These are phyloP conservation scores for Ischnus inquisitorius DNA, from an alignment of 2,888 invertebrate species.

Conservation along the genomic window DNA sequence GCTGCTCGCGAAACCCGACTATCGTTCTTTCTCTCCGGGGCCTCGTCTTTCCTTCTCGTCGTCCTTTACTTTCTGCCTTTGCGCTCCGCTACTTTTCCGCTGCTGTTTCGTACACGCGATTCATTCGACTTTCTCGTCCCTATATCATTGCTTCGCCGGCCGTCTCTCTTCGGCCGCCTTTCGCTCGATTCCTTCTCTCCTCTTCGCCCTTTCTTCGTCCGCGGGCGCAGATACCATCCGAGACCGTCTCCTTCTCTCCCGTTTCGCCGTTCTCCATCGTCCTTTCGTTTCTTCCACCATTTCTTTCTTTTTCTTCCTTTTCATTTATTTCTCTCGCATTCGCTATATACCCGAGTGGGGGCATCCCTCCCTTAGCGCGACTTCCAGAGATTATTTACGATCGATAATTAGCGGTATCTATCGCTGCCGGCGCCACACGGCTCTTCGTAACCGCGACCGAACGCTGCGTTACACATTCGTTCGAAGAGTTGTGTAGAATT, in stretches of 20 bases:
- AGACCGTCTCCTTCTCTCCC: background rate
- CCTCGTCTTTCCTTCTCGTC: slow-evolving; percentile 23
- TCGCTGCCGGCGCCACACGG: slow-evolving; percentile 84
- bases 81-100: slow-evolving; percentile 14
- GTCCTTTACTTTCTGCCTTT: slow-evolving; percentile 30
- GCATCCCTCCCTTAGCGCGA: slow-evolving; percentile 62
- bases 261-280: background rate
- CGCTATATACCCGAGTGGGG: slow-evolving; percentile 18
- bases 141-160: slow-evolving; percentile 55
- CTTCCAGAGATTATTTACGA: slow-evolving; percentile 84
- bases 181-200: slow-evolving; percentile 21
- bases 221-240: too few relatives aligned
- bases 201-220: background rate
- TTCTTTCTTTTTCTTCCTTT: background rate
- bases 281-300: background rate
- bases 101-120: slow-evolving; percentile 37
- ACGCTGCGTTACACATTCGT: slow-evolving; percentile 46
- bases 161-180: slow-evolving; percentile 19
- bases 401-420: slow-evolving; percentile 86
- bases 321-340: slow-evolving; percentile 24
- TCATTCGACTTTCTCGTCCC: slow-evolving; percentile 46
- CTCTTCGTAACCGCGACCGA: slow-evolving; percentile 41
- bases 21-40: slow-evolving; percentile 56
- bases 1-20: slow-evolving; percentile 52
- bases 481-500: slow-evolving; percentile 60